phyloP scores from a whole-genome alignment of 2,113 vertebrate genomes.

The Diglossa brunneiventris region DNA sequence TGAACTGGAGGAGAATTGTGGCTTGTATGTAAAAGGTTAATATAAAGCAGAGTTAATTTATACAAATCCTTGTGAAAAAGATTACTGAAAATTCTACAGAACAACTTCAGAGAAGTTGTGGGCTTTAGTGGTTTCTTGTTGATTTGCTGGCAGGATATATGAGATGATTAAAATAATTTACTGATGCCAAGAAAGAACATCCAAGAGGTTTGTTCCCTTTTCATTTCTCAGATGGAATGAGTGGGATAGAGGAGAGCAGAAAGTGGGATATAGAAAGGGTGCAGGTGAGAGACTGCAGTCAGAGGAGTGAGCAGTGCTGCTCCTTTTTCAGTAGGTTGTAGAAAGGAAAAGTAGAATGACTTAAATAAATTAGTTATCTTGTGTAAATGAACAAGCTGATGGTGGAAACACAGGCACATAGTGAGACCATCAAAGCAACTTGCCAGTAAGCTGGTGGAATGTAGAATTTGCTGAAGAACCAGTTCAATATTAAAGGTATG shows the following conservation, averaged over 20 bases:
- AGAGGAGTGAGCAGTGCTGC: not conserved
- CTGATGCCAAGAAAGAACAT: not conserved
- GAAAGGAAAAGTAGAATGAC: not conserved
- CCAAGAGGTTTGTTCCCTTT: not conserved
- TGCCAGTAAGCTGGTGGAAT: not conserved
- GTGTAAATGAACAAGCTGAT: not conserved
- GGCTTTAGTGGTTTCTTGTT: not conserved
- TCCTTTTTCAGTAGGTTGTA: not conserved
- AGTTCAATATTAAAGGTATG: not conserved
- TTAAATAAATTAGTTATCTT: not conserved
- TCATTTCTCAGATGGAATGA: not conserved
- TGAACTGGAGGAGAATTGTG: not conserved
- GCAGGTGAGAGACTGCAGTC: not conserved
- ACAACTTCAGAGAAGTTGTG: not conserved
- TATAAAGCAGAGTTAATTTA: not conserved
- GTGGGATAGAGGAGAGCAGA: not conserved
- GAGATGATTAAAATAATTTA: not conserved
- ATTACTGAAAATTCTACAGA: not conserved
- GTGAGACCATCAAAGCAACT: not conserved
- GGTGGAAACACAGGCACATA: rapidly evolving
- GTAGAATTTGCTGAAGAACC: not conserved
- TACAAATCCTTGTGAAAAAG: not conserved
- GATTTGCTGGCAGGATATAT: not conserved
- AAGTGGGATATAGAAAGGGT: not conserved
- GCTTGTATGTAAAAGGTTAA: not conserved